These are phyloP conservation scores for Candidula unifasciata DNA, from an alignment of 2,888 invertebrate species.

Conservation along the genomic window DNA sequence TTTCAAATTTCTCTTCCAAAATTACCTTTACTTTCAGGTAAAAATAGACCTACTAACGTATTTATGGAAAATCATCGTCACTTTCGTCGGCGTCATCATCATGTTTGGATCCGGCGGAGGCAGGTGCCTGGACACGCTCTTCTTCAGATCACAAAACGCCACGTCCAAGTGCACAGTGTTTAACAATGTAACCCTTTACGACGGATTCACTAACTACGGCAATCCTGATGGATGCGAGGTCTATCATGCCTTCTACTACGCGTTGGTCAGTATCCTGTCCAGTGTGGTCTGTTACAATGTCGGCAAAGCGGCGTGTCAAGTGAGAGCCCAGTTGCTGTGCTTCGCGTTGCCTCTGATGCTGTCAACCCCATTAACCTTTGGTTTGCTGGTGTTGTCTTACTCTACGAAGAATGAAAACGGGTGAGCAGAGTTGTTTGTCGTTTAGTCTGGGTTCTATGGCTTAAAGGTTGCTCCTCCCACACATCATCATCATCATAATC, in stretches of 20 bases:
- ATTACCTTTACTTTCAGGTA: slow-evolving; percentile 25
- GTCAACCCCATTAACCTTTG: slow-evolving; percentile 61
- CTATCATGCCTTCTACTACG: slow-evolving; percentile 62
- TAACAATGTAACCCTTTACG: slow-evolving; percentile 48
- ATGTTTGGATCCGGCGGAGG: slow-evolving; percentile 56
- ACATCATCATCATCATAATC: too few relatives aligned
- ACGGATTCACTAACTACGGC: slow-evolving; percentile 31
- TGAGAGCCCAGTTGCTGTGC: slow-evolving; percentile 63
- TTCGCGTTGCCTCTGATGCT: slow-evolving; percentile 64
- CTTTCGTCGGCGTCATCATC: slow-evolving; percentile 58
- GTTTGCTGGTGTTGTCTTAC: slow-evolving; percentile 61
- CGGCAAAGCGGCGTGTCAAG: slow-evolving; percentile 64
- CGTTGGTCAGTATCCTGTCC: slow-evolving; percentile 59
- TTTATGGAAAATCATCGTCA: slow-evolving; percentile 64
- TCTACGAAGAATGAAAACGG: slow-evolving; percentile 45
- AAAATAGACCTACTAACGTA: slow-evolving; percentile 49
- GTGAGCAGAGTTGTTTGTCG: too few relatives aligned
- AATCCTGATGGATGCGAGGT: slow-evolving; percentile 52
- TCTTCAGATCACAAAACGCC: slow-evolving; percentile 50
- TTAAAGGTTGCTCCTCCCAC: too few relatives aligned
- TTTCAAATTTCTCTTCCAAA: too few relatives aligned
- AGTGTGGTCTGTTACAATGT: slow-evolving; percentile 63
- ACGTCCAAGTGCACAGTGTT: slow-evolving; percentile 53
- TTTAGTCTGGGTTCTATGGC: too few relatives aligned
- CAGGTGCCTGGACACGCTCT: slow-evolving; percentile 58